Conservation (phyloP, 1,140 invertebrate genomes). For the Laupala kohalensis region DNA sequence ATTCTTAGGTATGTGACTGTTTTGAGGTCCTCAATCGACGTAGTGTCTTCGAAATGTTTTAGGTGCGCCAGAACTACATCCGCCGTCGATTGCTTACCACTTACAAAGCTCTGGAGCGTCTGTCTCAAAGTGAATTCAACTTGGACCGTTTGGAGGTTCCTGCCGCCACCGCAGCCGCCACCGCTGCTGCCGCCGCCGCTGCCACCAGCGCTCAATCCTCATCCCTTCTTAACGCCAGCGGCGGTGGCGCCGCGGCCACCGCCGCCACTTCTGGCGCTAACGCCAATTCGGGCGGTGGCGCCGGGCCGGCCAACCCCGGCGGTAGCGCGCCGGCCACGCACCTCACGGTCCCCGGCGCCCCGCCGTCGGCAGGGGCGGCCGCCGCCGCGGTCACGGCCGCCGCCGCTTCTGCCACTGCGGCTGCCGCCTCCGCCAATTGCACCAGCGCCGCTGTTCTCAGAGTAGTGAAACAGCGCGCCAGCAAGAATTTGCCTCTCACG, state of each 20-base stretch:
- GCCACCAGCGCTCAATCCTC: conserved; percentile 13
- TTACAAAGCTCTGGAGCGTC: conserved; percentile 63
- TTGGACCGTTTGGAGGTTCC: conserved; percentile 54
- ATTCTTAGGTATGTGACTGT: too few relatives aligned
- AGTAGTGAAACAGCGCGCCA: conserved; percentile 31
- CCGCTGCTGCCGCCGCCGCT: conserved; percentile 11
- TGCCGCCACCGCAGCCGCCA: conserved; percentile 30
- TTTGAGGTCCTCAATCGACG: too few relatives aligned
- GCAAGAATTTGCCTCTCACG: conserved; percentile 46
- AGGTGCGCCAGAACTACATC: conserved; percentile 62
- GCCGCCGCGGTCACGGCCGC: conserved; percentile 33
- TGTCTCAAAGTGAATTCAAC: conserved; percentile 72
- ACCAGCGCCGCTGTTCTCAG: conserved; percentile 24
- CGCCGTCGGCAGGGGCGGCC: conserved; percentile 26
- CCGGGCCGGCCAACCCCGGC: conserved; percentile 17
- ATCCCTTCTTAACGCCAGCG: conserved; percentile 29
- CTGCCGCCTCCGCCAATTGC: conserved; percentile 15
- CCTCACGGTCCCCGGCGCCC: conserved; percentile 36
- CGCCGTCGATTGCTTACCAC: conserved; percentile 59
- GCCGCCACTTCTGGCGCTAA: conserved; percentile 21
- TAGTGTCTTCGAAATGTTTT: too few relatives aligned
- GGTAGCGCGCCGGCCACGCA: conserved; percentile 22
- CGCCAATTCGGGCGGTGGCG: not conserved
- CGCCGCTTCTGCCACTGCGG: conserved; percentile 32
- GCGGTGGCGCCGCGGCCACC: conserved; percentile 34